Evolutionary conservation across 2,113 vertebrate genomes (phyloP).

Genomic region (Zingel zingel): DNA sequence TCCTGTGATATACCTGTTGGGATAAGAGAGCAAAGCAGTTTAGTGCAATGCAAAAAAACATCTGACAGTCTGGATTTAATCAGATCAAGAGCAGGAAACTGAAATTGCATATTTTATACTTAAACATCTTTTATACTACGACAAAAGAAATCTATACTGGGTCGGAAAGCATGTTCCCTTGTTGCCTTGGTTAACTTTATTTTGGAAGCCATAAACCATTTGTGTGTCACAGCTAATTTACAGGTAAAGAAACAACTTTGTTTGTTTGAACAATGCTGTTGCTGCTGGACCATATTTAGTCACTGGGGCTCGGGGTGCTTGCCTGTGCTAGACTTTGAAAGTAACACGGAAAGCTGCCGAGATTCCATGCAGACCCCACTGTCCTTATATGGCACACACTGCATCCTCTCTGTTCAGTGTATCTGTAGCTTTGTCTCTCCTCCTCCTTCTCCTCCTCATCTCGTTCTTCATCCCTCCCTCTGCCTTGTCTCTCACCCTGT

Average conservation of each 20-base stretch:
- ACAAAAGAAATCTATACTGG: not conserved
- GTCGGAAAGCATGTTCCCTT: not conserved
- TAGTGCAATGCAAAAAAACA: not conserved
- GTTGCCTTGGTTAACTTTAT: not conserved
- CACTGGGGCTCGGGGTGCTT: conserved; percentile 81
- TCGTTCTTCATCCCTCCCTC: conserved; percentile 60
- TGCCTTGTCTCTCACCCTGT: conserved; percentile 26
- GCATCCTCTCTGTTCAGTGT: conserved; percentile 74
- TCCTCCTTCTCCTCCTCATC: conserved; percentile 31
- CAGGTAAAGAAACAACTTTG: conserved; percentile 73
- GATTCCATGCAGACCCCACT: conserved; percentile 84
- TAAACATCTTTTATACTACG: not conserved
- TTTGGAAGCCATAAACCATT: not conserved
- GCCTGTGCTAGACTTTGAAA: conserved; percentile 84
- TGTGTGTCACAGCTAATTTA: conserved; percentile 21
- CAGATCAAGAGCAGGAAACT: not conserved
- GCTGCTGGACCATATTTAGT: conserved; percentile 97
- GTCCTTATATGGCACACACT: conserved; percentile 87
- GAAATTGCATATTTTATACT: not conserved
- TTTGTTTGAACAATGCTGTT: conserved; percentile 78
- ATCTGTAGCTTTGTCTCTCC: conserved; percentile 57
- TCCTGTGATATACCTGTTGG: not conserved
- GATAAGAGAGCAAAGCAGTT: not conserved
- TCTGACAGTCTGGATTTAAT: not conserved
- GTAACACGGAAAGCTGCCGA: conserved; percentile 85